A percentile compares a stretch with the other conserved stretches of the same genome.
Conservation (phyloP, 35 echinoderm and acorn worm species). For the Diadema setosum region DNA sequence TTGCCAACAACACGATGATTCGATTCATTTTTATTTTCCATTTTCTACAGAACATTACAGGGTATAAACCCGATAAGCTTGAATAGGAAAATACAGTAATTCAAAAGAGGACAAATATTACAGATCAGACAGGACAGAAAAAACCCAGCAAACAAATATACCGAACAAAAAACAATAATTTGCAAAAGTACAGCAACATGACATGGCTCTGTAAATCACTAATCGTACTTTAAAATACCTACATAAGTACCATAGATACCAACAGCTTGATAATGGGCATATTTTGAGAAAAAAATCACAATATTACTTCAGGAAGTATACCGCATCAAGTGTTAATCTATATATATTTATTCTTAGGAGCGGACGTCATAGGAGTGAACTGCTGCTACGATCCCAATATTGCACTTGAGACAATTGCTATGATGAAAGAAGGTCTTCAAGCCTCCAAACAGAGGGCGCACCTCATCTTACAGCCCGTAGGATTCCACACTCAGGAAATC, state of each 20-base stretch:
- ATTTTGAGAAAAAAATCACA: neutral
- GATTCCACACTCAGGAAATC: slow-evolving; percentile 68
- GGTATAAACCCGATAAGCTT: too few species aligned
- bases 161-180: too few species aligned
- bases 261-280: neutral
- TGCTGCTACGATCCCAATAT: slow-evolving; percentile 75
- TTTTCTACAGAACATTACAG: too few species aligned
- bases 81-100: too few species aligned
- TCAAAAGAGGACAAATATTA: neutral
- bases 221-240: neutral
- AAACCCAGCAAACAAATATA: too few species aligned
- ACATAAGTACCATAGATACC: neutral
- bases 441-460: slow-evolving; percentile 27
- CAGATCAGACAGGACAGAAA: neutral
- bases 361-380: slow-evolving; percentile 79
- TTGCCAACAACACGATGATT: too few species aligned
- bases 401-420: slow-evolving; percentile 34
- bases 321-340: too few species aligned
- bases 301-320: too few species aligned
- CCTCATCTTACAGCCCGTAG: slow-evolving; percentile 77
- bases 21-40: too few species aligned
- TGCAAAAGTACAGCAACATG: neutral
- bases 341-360: slow-evolving; percentile 40
- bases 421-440: slow-evolving; percentile 74
- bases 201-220: neutral